A percentile compares a stretch with the other conserved stretches of the same genome.
Conservation (phyloP, 2,888 invertebrate species). For the Drosophila suboccidentalis region DNA sequence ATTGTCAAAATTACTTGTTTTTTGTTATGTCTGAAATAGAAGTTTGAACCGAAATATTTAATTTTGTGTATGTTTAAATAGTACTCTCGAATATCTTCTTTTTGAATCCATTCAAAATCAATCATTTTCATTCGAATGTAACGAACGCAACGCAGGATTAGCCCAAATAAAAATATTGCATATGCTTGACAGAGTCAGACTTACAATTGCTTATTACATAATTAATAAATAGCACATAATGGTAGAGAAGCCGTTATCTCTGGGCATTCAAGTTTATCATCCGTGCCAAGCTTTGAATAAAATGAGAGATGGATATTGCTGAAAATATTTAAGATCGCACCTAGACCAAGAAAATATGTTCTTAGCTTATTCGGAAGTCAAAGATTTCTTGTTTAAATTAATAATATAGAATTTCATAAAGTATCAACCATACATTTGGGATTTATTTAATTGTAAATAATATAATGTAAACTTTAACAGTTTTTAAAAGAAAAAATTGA, state of each 20-base stretch:
- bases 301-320: not conserved
- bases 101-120: too few relatives aligned
- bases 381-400: too few relatives aligned
- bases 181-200: not conserved
- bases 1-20: too few relatives aligned
- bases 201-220: not conserved
- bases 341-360: not conserved
- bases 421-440: conserved; percentile 31
- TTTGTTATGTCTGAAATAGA: too few relatives aligned
- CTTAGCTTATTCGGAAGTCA: not conserved
- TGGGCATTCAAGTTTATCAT: not conserved
- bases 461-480: conserved; percentile 41
- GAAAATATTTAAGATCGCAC: not conserved
- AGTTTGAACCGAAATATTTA: too few relatives aligned
- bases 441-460: conserved; percentile 54
- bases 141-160: too few relatives aligned
- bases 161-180: too few relatives aligned
- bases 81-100: too few relatives aligned
- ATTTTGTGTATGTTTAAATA: too few relatives aligned
- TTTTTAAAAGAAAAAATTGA: conserved; percentile 26
- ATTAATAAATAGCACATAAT: not conserved
- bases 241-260: too few relatives aligned
- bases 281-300: not conserved
- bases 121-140: too few relatives aligned
- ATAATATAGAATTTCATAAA: not conserved